Percentiles rank a stretch among this genome's conserved stretches.
Conservation (phyloP, 2,113 vertebrate genomes). For the Oreamnos americanus region DNA sequence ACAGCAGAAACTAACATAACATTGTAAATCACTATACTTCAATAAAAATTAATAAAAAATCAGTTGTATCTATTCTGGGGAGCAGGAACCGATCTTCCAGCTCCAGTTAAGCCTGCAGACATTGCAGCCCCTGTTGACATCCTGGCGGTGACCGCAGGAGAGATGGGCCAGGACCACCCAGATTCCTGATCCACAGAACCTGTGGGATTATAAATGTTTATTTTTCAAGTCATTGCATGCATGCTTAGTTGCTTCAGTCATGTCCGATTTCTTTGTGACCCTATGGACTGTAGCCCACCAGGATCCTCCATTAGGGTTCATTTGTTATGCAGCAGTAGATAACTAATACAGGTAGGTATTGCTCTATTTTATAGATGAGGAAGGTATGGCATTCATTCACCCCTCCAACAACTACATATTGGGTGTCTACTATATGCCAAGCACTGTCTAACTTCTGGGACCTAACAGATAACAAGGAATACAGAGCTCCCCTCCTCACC, state of each 20-base stretch:
- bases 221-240: background rate
- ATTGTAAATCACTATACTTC: background rate
- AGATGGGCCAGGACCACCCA: background rate
- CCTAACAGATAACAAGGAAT: background rate
- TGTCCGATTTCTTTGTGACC: background rate
- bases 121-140: background rate
- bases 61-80: background rate
- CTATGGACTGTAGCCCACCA: background rate
- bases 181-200: background rate
- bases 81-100: background rate
- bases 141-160: fast-evolving
- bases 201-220: background rate
- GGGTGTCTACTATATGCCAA: background rate
- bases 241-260: background rate
- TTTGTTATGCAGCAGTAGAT: background rate
- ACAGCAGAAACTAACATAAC: background rate
- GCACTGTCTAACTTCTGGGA: background rate
- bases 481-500: background rate
- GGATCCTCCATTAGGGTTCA: background rate
- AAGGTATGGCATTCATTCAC: background rate
- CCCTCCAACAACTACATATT: too few relatives aligned
- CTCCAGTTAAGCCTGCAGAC: background rate
- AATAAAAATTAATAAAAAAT: background rate
- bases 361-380: background rate
- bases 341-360: background rate